Base-by-base conservation (phyloP, 1,140 invertebrate genomes). In the Ips typographus region DNA sequence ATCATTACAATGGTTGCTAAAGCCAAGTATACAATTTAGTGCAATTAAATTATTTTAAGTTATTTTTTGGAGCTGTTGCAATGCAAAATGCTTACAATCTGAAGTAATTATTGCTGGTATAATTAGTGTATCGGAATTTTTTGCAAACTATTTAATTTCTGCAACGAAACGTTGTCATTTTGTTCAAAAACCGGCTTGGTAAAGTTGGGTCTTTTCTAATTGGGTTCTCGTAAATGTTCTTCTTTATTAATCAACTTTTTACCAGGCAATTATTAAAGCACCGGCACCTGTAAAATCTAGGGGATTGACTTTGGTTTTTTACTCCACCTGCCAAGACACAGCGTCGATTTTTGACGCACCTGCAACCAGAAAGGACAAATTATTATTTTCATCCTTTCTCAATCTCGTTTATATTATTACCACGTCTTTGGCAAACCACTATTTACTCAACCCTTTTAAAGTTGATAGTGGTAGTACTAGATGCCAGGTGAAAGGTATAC, bases 251-350 rank as follows among this genome's bases (percentile, higher is more conserved):
- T 66, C 65, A n/a, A 58, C n/a, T 66, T 66, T 58, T 59, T 65
- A 43, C 43, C 55, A 40, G 44, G n/a, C 65, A 59, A 57, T 58
- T 66, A 66, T 41, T 47, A 65, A 65, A 65, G 40, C 43, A 56
- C 52, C 3, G 55, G 65, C 65, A 66, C 65, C 65, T 66, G 65
- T 66, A 58, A 66, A 66, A 66, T 66, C 65, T 66, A 66, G 65
- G 65, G 65, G 41, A 66, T 66, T 66, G 65, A 66, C 65, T 66
- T 66, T 66, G 65, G 65, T 66, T 66, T 65, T 57, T 49, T 37
- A 66, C 8, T 66, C 55, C 65, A 66, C 65, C 65, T 66, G 65
- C 65, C 65, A 66, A 58, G 37, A 37, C 3, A 22, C 55, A 40
- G 4, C 65, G 55, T 53, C 44, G 59, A 49, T 64, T 66, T 57